phyloP scores from a whole-genome alignment of 2,888 invertebrate species.

The Mythimna ferrago region DNA sequence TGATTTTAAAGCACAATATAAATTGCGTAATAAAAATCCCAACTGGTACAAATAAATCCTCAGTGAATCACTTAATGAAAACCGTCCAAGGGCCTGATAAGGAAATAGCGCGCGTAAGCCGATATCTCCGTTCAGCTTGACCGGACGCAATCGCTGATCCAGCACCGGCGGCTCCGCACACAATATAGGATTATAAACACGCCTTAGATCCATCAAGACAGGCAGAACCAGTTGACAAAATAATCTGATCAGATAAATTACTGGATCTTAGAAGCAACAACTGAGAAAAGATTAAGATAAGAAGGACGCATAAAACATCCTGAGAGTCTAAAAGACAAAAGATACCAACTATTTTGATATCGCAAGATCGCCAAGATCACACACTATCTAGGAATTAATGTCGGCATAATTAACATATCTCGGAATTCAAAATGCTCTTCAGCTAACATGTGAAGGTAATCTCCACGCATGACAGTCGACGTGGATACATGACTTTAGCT shows the following conservation, averaged over 20 bases:
- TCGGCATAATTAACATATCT: slow-evolving; percentile 34
- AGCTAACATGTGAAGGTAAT: slow-evolving; percentile 31
- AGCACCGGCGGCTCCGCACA: slow-evolving; percentile 40
- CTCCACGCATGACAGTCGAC: slow-evolving; percentile 41
- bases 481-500: slow-evolving; percentile 48
- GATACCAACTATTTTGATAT: slow-evolving; percentile 10
- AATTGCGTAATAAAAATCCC: slow-evolving; percentile 39
- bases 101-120: slow-evolving; percentile 65
- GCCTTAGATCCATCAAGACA: slow-evolving; percentile 34
- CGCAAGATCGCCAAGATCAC: not conserved
- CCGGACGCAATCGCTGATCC: slow-evolving; percentile 60
- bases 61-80: slow-evolving; percentile 52
- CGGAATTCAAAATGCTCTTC: slow-evolving; percentile 37
- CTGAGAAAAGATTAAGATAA: not conserved
- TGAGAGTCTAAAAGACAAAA: slow-evolving; percentile 6
- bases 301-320: not conserved
- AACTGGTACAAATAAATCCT: slow-evolving; percentile 42
- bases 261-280: slow-evolving; percentile 2
- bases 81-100: slow-evolving; percentile 62
- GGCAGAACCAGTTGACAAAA: slow-evolving; percentile 9
- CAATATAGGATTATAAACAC: slow-evolving; percentile 49
- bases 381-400: slow-evolving; percentile 8
- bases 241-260: not conserved
- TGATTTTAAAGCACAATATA: slow-evolving; percentile 27
- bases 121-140: slow-evolving; percentile 70